Percentiles rank a stretch among this genome's conserved stretches.
phyloP scores from a whole-genome alignment of 2,888 invertebrate genomes.

The Amorpha juglandis region DNA sequence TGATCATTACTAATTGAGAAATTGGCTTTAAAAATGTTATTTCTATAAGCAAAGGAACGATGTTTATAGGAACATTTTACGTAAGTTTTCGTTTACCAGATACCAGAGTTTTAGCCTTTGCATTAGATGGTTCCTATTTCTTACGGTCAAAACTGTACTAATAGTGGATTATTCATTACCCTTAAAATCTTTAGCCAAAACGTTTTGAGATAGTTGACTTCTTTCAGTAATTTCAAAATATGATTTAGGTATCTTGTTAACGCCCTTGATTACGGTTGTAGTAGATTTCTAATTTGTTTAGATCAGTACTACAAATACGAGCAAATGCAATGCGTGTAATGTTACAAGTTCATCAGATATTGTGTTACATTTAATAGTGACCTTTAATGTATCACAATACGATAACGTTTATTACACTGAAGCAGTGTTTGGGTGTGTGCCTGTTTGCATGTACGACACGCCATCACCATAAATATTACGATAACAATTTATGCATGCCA shows the following conservation, averaged over 20 bases:
- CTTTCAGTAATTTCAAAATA: background rate
- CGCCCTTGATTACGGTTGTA: background rate
- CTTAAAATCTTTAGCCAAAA: no score
- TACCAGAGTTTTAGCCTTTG: no score
- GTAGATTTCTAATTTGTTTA: background rate
- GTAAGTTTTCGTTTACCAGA: no score
- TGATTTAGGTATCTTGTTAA: background rate
- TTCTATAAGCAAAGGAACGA: no score
- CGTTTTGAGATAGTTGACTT: no score
- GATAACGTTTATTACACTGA: slow-evolving; percentile 2
- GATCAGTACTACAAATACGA: background rate
- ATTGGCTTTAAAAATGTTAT: background rate
- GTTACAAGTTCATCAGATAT: slow-evolving; percentile 3
- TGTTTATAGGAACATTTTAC: no score
- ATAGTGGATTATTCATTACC: no score
- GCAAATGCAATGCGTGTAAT: background rate
- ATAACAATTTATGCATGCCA: slow-evolving; percentile 33
- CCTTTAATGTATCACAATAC: slow-evolving; percentile 2
- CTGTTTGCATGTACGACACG: background rate
- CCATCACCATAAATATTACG: slow-evolving; percentile 30
- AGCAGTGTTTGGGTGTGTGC: background rate
- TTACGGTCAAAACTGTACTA: no score
- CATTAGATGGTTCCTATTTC: no score
- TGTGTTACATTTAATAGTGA: slow-evolving; percentile 5
- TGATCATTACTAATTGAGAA: background rate